Evolutionary conservation across 2,888 invertebrate species (phyloP).

Genomic region (Hololepta plana): DNA sequence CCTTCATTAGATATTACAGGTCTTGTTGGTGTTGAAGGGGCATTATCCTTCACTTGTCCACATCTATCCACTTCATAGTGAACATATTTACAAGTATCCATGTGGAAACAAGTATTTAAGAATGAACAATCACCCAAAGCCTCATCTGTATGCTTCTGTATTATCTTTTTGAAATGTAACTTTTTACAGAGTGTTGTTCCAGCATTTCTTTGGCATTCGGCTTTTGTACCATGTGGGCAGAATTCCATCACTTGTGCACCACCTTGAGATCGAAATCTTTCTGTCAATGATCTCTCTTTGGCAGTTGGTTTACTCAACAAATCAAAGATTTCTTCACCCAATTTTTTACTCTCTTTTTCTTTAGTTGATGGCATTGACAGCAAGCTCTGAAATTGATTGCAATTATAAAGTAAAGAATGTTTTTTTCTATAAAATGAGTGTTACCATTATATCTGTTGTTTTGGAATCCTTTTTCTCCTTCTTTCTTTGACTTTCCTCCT

Average conservation of each 20-base stretch:
- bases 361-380: conserved; percentile 85
- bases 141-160: conserved; percentile 88
- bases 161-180: conserved; percentile 92
- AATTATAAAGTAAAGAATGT: no score
- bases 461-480: conserved; percentile 33
- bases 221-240: conserved; percentile 86
- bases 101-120: conserved; percentile 95
- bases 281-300: conserved; percentile 87
- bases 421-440: no score
- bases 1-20: conserved; percentile 21
- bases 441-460: conserved; percentile 53
- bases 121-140: conserved; percentile 93
- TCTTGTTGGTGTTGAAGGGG: conserved; percentile 15
- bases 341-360: conserved; percentile 87
- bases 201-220: conserved; percentile 55
- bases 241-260: conserved; percentile 89
- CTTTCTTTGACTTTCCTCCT: conserved; percentile 38
- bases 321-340: conserved; percentile 90
- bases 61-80: conserved; percentile 90
- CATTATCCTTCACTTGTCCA: conserved; percentile 28
- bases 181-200: conserved; percentile 52
- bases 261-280: conserved; percentile 90
- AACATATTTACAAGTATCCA: conserved; percentile 97
- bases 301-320: conserved; percentile 89
- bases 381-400: conserved; percentile 40